Conservation (phyloP, 1,140 invertebrate species). For the Coptotermes formosanus region DNA sequence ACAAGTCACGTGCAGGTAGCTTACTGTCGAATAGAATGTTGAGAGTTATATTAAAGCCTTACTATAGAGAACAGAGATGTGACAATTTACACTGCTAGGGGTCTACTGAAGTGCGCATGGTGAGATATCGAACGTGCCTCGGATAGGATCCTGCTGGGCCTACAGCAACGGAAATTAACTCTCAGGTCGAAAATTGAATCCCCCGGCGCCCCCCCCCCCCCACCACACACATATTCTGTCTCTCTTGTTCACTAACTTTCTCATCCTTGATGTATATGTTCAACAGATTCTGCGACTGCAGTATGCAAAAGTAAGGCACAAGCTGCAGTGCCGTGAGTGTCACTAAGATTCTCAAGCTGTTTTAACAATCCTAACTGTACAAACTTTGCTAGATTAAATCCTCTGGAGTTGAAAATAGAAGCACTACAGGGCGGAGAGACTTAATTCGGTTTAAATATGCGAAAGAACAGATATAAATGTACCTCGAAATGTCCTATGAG, state of each 20-base stretch:
- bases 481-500: too few relatives aligned
- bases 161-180: slow-evolving; percentile 6
- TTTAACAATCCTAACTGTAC: too few relatives aligned
- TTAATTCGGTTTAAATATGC: too few relatives aligned
- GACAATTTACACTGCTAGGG: background rate
- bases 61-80: background rate
- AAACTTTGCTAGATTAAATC: too few relatives aligned
- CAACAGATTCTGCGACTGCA: too few relatives aligned
- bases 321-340: background rate
- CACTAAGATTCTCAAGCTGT: too few relatives aligned
- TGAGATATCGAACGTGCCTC: background rate
- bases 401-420: too few relatives aligned
- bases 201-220: background rate
- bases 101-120: background rate
- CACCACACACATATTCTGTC: background rate
- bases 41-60: too few relatives aligned
- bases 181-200: slow-evolving; percentile 11
- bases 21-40: too few relatives aligned
- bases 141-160: background rate
- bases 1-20: too few relatives aligned
- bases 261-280: background rate
- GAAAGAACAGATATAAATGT: too few relatives aligned
- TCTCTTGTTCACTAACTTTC: background rate
- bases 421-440: too few relatives aligned
- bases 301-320: background rate